Base-by-base conservation (phyloP, 2,113 vertebrate genomes). In the Rhynchopsitta pachyrhyncha region DNA sequence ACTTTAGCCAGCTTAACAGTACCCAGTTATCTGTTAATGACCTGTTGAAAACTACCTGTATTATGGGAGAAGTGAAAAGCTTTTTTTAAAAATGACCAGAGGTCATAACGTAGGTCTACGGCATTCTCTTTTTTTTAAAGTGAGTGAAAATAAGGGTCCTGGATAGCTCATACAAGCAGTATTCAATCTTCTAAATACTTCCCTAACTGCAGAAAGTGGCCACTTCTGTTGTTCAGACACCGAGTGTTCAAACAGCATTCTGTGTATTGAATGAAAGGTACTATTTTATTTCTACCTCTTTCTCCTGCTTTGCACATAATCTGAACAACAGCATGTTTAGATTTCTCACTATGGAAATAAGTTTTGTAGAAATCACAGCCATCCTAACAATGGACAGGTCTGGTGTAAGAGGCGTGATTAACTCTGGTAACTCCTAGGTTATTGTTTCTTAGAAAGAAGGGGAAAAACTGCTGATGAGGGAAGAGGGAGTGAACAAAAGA, bases 341-440 rank as follows among this genome's bases (percentile, higher is more conserved):
- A 28, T 59, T 39, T 39, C 53, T 44, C 25, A 1, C 15, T 27
- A 17, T 42, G 35, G 29, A 5, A 33, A 35, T 4, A 10, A 67
- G 25, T 17, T 66, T 17, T 16, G 9, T 19, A 9, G 82, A 29
- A 83, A 15, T 11, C 59, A 23, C 69, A 53, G 50, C 52, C 53
- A 12, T 3, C 5, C 77, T 9, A 47, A 7, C 25, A 10, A 66
- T 3, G 39, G 35, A 5, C 14, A 73, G 41, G 35, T 57, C 70
- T 62, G 10, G 37, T 14, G 4, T 1, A 3, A 11, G 62, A 13
- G n/a, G 14, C 6, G 5, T 3, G 28, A 3, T 4, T 4, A 3
- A 7, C 3, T 2, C n/a, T 3, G 31, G 16, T 17, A 53, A 8
- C 11, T 33, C 8, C 67, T 0, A 44, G 44, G 8, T 31, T 11